Percentiles rank a stretch among this genome's conserved stretches.
phyloP scores from a whole-genome alignment of 35 echinoderm and acorn worm genomes.

The Strongylocentrotus purpuratus region DNA sequence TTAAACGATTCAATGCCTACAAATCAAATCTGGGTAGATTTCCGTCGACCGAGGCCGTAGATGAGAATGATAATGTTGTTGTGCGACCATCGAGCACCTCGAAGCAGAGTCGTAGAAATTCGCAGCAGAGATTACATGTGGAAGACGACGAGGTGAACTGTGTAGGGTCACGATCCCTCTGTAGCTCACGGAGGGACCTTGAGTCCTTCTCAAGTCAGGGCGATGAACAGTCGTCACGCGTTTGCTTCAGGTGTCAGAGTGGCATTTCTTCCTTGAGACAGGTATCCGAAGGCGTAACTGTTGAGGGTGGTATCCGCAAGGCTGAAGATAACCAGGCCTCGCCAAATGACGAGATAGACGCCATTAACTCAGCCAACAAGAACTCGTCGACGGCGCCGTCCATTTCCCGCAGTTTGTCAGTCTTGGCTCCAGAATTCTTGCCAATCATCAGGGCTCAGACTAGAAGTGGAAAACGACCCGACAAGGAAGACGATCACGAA shows the following conservation, averaged over 20 bases:
- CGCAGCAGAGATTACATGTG: neutral
- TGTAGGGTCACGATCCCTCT: neutral
- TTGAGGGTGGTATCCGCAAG: neutral
- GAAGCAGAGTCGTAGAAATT: neutral
- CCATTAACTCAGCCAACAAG: neutral
- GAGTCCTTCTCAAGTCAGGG: neutral
- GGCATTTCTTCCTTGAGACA: neutral
- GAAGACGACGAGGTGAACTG: neutral
- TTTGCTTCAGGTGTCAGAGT: neutral
- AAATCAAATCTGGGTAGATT: slow-evolving; percentile 6
- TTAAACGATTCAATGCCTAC: neutral
- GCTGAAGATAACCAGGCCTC: neutral
- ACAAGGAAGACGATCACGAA: slow-evolving; percentile 1
- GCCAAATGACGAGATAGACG: neutral
- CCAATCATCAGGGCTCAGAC: neutral
- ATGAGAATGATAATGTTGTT: neutral
- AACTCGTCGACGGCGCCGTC: neutral
- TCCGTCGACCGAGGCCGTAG: neutral
- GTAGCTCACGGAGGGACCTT: neutral
- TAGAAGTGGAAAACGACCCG: neutral
- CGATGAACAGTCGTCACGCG: neutral
- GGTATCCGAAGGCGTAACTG: neutral
- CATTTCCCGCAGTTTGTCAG: neutral
- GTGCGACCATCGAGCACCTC: neutral
- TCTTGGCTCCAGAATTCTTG: slow-evolving; percentile 9